These are phyloP conservation scores for Neogale vison DNA, from an alignment of 2,113 vertebrate genomes.

Conservation along the genomic window DNA sequence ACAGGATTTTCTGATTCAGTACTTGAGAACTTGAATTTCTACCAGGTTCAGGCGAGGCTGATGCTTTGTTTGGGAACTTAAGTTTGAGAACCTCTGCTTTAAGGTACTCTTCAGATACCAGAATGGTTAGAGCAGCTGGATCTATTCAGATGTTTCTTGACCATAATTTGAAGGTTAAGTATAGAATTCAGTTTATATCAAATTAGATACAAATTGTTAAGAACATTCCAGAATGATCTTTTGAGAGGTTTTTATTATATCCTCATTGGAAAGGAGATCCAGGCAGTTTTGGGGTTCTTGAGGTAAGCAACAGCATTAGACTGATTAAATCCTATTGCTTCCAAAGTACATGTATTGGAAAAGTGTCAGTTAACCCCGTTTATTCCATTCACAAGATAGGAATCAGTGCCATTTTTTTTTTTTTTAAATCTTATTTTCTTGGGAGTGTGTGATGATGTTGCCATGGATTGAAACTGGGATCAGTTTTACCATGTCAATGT, in stretches of 20 bases:
- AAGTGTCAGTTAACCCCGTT: neutral
- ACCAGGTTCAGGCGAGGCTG: neutral
- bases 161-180: neutral
- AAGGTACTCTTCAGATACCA: neutral
- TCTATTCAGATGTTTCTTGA: neutral
- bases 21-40: neutral
- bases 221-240: neutral
- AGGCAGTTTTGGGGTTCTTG: neutral
- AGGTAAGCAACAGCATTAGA: neutral
- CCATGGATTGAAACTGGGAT: neutral
- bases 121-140: neutral
- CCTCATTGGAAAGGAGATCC: neutral
- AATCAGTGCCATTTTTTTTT: neutral
- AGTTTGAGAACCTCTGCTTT: neutral
- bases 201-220: neutral
- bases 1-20: neutral
- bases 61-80: neutral
- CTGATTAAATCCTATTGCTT: neutral
- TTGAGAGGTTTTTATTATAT: neutral
- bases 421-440: neutral
- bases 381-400: neutral
- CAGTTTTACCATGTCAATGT: neutral
- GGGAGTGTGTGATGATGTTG: neutral
- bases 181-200: neutral
- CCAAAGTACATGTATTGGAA: neutral